phyloP scores from a whole-genome alignment of 1,140 invertebrate genomes.

The Drosophila jambulina region DNA sequence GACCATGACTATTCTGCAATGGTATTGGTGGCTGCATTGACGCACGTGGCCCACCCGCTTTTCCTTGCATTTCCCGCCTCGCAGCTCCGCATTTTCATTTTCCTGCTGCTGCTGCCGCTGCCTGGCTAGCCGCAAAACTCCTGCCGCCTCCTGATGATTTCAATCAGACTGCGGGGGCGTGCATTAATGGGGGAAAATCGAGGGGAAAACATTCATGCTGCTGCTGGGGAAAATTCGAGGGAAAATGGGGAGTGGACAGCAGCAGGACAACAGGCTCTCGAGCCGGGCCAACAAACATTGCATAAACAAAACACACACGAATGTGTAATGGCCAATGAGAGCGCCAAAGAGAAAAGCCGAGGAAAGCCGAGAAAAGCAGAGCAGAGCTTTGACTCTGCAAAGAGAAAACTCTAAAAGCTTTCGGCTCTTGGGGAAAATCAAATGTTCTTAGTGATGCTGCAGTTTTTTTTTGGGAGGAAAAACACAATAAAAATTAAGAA shows the following conservation, averaged over 20 bases:
- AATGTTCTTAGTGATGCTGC: constrained; percentile 24
- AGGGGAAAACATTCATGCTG: constrained; percentile 7
- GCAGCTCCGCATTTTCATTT: constrained; percentile 5
- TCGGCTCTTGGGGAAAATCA: constrained; percentile 10
- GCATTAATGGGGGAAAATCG: constrained; percentile 44
- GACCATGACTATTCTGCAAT: constrained; percentile 38
- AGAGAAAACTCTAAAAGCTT: constrained; percentile 36
- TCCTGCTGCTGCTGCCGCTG: neutral
- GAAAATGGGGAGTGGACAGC: constrained; percentile 13
- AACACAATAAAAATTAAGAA: neutral
- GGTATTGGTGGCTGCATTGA: constrained; percentile 48
- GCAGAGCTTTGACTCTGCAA: constrained; percentile 21
- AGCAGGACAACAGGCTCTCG: constrained; percentile 20
- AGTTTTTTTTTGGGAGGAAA: neutral
- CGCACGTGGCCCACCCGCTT: constrained; percentile 31
- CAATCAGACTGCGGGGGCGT: constrained; percentile 53
- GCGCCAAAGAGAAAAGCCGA: constrained; percentile 14
- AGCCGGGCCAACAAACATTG: constrained; percentile 62
- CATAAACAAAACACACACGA: constrained; percentile 48
- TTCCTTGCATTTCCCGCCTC: constrained; percentile 6
- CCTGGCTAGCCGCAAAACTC: constrained; percentile 39
- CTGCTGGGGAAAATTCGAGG: neutral
- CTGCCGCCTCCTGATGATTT: constrained; percentile 38
- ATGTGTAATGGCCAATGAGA: constrained; percentile 17
- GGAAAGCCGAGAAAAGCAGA: constrained; percentile 22